A percentile compares a stretch with the other conserved stretches of the same genome.
Evolutionary conservation across 2,888 invertebrate species (phyloP).

Genomic region (Bellardia pandia): DNA sequence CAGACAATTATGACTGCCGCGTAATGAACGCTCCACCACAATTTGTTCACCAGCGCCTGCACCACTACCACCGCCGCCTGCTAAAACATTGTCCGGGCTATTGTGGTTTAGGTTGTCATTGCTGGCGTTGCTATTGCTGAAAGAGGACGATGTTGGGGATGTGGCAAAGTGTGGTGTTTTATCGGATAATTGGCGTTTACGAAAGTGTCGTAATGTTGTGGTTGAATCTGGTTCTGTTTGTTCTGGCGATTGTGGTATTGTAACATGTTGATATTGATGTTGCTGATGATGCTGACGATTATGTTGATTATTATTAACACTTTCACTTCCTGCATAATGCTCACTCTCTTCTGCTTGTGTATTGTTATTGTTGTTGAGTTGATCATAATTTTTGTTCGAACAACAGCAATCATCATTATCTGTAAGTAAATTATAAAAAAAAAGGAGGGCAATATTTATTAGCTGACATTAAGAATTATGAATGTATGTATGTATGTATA

Average conservation of each 20-base stretch:
- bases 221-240: constrained; percentile 82
- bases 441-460: constrained; percentile 1
- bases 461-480: constrained; percentile 21
- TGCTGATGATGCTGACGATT: not conserved
- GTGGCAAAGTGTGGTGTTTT: constrained; percentile 28
- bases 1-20: constrained; percentile 78
- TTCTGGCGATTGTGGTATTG: constrained; percentile 80
- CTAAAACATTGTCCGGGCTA: constrained; percentile 43
- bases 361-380: constrained; percentile 36
- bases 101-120: constrained; percentile 52
- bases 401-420: constrained; percentile 63
- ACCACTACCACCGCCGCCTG: constrained; percentile 72
- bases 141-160: constrained; percentile 26
- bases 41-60: constrained; percentile 56
- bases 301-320: constrained; percentile 51
- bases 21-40: constrained; percentile 73
- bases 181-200: constrained; percentile 76
- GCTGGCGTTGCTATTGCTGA: constrained; percentile 38
- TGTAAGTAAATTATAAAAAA: constrained; percentile 48
- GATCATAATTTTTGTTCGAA: constrained; percentile 49
- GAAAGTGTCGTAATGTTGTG: constrained; percentile 80
- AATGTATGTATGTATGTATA: not conserved
- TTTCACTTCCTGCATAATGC: constrained; percentile 52
- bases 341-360: constrained; percentile 42
- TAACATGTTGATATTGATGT: constrained; percentile 73